Percentiles rank a stretch among this genome's conserved stretches.
Evolutionary conservation across 1,140 invertebrate genomes (phyloP).

Genomic region (Bombus balteatus): DNA sequence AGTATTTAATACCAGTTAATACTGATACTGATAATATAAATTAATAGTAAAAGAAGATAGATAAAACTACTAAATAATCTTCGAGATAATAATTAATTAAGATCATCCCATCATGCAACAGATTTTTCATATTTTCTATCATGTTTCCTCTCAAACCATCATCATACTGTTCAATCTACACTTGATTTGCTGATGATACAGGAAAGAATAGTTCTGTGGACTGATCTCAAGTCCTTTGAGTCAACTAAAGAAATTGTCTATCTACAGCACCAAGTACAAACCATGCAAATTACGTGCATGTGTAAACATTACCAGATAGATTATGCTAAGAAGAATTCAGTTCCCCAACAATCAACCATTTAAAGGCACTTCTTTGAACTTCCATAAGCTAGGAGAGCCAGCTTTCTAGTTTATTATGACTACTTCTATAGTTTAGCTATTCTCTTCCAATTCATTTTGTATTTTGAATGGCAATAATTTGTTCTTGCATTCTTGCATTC

Average conservation of each 20-base stretch:
- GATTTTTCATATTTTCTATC: not conserved
- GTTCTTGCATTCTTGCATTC: too few relatives aligned
- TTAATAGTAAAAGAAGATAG: not conserved
- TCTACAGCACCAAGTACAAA: constrained; percentile 46
- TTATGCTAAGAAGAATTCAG: constrained; percentile 8
- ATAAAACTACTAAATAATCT: not conserved
- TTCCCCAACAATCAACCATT: not conserved
- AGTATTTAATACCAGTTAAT: not conserved
- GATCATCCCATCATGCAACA: constrained; percentile 20
- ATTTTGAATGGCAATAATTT: not conserved
- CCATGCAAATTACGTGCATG: constrained; percentile 52
- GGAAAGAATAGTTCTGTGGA: not conserved
- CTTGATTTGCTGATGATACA: not conserved
- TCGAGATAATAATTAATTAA: not conserved
- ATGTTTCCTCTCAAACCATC: not conserved
- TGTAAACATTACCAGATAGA: constrained; percentile 17
- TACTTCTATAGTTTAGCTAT: not conserved
- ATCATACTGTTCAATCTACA: not conserved
- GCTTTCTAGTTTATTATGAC: not conserved
- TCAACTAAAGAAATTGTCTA: not conserved
- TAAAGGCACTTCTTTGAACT: constrained; percentile 34
- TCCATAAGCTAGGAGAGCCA: not conserved
- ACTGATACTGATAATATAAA: not conserved
- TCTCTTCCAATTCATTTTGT: not conserved
- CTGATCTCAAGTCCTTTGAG: not conserved